Evolutionary conservation across 2,113 vertebrate genomes (phyloP).

Genomic region (Phaethornis superciliosus): DNA sequence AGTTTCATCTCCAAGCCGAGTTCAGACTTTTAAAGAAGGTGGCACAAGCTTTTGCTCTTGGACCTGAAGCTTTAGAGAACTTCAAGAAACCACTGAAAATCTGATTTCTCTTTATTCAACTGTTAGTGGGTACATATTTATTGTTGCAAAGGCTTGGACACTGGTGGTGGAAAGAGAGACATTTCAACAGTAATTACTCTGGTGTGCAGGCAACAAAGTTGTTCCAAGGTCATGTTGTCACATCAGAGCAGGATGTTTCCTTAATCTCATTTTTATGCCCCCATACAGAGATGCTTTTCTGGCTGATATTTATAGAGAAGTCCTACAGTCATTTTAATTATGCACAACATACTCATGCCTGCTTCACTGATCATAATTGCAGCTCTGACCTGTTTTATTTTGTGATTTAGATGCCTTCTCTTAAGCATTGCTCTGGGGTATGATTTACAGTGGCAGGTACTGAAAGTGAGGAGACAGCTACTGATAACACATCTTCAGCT

Average conservation of each 20-base stretch:
- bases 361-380: constrained; percentile 72
- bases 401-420: constrained; percentile 69
- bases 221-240: constrained; percentile 71
- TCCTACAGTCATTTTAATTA: constrained; percentile 72
- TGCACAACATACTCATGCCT: constrained; percentile 56
- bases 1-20: constrained; percentile 25
- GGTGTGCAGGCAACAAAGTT: constrained; percentile 55
- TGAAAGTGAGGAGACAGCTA: background rate
- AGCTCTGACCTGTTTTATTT: constrained; percentile 68
- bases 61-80: constrained; percentile 31
- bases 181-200: constrained; percentile 40
- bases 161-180: constrained; percentile 11
- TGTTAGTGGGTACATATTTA: background rate
- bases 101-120: constrained; percentile 8
- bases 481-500: background rate
- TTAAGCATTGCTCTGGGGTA: constrained; percentile 37
- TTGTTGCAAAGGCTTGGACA: constrained; percentile 14
- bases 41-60: background rate
- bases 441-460: constrained; percentile 44
- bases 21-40: constrained; percentile 36
- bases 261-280: constrained; percentile 59
- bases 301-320: constrained; percentile 64
- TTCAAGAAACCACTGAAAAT: constrained; percentile 6
- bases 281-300: constrained; percentile 55
- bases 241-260: background rate